Conservation (phyloP, 1,140 invertebrate genomes). For the Monochamus saltuarius region DNA sequence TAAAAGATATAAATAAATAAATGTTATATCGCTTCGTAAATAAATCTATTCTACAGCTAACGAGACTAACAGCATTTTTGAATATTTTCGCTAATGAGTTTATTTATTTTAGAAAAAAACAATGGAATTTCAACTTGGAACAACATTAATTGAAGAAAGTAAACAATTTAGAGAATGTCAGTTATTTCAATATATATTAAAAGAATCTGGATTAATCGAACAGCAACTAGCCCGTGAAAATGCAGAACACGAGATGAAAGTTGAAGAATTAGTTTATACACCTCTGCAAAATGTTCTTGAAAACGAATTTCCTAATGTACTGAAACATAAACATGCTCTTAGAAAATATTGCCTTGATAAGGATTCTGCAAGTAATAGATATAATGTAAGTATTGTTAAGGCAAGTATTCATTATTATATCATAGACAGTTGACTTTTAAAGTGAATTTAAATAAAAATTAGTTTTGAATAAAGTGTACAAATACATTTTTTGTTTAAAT, state of each 20-base stretch:
- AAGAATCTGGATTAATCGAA: constrained; percentile 75
- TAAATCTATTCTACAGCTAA: no score
- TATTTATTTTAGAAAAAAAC: constrained; percentile 65
- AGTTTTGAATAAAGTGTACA: no score
- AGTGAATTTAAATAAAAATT: no score
- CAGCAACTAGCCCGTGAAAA: constrained; percentile 78
- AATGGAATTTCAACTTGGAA: constrained; percentile 61
- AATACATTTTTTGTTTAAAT: no score
- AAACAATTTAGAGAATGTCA: constrained; percentile 55
- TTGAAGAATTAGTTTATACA: constrained; percentile 78
- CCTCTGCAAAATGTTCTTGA: constrained; percentile 81
- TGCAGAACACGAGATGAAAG: constrained; percentile 81
- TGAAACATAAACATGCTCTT: constrained; percentile 82
- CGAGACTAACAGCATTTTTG: no score
- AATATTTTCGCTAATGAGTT: not conserved
- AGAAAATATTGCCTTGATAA: constrained; percentile 83
- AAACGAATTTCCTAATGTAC: constrained; percentile 83
- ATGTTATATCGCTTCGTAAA: no score
- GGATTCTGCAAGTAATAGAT: constrained; percentile 81
- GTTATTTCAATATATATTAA: constrained; percentile 59
- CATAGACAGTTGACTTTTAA: no score
- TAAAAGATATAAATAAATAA: no score
- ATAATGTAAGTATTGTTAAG: constrained; percentile 47
- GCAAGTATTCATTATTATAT: not conserved
- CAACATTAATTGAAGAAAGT: constrained; percentile 56